Evolutionary conservation across 2,113 vertebrate species (phyloP).

Genomic region (Physeter macrocephalus): DNA sequence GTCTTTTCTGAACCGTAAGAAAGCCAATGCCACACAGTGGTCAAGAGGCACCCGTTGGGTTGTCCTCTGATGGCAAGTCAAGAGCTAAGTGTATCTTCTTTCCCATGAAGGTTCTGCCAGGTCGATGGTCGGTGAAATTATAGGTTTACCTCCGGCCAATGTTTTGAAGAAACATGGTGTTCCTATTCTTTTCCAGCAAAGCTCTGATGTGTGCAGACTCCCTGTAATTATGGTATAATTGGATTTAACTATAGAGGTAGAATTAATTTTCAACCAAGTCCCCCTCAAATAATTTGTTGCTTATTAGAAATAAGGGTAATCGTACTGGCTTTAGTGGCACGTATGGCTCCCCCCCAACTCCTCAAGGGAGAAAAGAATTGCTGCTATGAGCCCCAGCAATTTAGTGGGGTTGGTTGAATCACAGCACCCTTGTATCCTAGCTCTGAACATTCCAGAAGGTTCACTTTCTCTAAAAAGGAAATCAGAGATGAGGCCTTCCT

Average conservation of each 20-base stretch:
- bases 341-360: background rate
- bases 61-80: background rate
- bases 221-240: conserved; percentile 73
- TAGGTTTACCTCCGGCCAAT: conserved; percentile 50
- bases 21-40: background rate
- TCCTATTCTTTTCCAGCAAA: conserved; percentile 52
- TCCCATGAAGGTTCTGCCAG: conserved; percentile 48
- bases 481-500: background rate
- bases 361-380: background rate
- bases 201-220: conserved; percentile 67
- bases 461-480: background rate
- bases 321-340: background rate
- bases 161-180: conserved; percentile 37
- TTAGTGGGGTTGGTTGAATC: background rate
- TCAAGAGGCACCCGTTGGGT: background rate
- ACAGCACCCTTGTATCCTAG: background rate
- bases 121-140: conserved; percentile 49
- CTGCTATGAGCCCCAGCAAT: background rate
- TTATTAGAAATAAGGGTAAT: conserved; percentile 42
- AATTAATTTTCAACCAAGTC: conserved; percentile 54
- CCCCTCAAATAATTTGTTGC: conserved; percentile 69
- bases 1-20: background rate
- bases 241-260: conserved; percentile 65
- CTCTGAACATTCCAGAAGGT: background rate
- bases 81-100: background rate